phyloP scores from a whole-genome alignment of 2,888 invertebrate genomes.

The Hermaeophaga mercurialis region DNA sequence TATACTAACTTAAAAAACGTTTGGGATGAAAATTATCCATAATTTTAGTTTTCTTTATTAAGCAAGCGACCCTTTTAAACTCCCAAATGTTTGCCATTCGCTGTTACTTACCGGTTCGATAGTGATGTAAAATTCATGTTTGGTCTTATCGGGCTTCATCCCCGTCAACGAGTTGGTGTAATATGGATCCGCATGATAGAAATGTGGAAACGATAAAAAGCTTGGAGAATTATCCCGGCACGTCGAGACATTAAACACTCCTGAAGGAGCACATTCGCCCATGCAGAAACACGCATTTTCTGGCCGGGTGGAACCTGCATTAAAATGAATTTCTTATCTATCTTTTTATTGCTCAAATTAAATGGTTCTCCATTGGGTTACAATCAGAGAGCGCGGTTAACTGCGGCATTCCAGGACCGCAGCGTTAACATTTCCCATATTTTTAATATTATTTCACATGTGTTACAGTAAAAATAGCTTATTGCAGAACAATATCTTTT shows the following conservation, averaged over 20 bases:
- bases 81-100: not conserved
- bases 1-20: too few relatives aligned
- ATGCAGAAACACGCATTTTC: conserved; percentile 76
- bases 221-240: conserved; percentile 80
- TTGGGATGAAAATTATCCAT: too few relatives aligned
- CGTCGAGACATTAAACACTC: conserved; percentile 75
- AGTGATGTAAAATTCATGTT: conserved; percentile 76
- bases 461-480: too few relatives aligned
- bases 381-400: too few relatives aligned
- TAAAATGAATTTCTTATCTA: not conserved
- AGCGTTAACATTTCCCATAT: too few relatives aligned
- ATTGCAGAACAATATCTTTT: too few relatives aligned
- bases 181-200: conserved; percentile 72
- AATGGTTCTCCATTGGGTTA: too few relatives aligned
- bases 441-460: too few relatives aligned
- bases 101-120: conserved; percentile 69
- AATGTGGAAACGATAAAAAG: conserved; percentile 83
- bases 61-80: conserved; percentile 6
- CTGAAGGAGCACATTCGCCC: conserved; percentile 73
- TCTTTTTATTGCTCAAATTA: too few relatives aligned
- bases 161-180: conserved; percentile 69
- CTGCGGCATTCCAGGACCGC: too few relatives aligned
- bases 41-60: too few relatives aligned
- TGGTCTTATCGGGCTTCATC: conserved; percentile 67
- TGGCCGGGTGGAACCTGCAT: conserved; percentile 63